A percentile compares a stretch with the other conserved stretches of the same genome.
These are phyloP conservation scores for Rotaria sp. DNA, from an alignment of 2,888 invertebrate species.

Conservation along the genomic window DNA sequence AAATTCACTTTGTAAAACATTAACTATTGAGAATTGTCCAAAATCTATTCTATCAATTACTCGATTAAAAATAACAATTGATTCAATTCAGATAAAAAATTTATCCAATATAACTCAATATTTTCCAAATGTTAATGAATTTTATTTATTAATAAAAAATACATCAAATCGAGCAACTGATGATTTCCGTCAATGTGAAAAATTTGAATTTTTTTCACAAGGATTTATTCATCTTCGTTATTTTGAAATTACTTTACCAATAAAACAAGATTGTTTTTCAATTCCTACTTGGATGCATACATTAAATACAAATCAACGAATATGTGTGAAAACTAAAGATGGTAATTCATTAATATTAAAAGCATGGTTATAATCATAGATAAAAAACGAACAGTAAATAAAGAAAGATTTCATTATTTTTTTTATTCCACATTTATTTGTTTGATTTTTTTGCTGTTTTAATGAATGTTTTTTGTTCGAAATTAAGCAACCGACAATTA, in stretches of 20 bases:
- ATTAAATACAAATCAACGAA: neutral
- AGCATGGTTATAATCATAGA: neutral
- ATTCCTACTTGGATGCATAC: neutral
- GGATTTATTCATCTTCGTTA: neutral
- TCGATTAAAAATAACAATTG: neutral
- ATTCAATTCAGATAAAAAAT: neutral
- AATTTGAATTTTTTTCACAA: neutral
- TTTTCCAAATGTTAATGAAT: neutral
- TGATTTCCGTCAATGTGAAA: neutral
- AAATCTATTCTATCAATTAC: neutral
- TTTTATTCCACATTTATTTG: too few species aligned
- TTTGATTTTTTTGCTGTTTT: too few species aligned
- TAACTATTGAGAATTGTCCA: neutral
- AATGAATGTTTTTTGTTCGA: too few species aligned
- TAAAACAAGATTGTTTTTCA: neutral
- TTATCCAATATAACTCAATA: neutral
- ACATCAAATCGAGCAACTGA: neutral
- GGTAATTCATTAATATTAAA: neutral
- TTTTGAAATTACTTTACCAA: neutral
- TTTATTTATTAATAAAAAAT: neutral
- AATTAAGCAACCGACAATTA: too few species aligned
- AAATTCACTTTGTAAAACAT: neutral
- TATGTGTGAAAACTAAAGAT: neutral
- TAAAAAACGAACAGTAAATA: too few species aligned
- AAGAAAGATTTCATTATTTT: too few species aligned